phyloP scores from a whole-genome alignment of 2,888 invertebrate species.

The Alitta virens region DNA sequence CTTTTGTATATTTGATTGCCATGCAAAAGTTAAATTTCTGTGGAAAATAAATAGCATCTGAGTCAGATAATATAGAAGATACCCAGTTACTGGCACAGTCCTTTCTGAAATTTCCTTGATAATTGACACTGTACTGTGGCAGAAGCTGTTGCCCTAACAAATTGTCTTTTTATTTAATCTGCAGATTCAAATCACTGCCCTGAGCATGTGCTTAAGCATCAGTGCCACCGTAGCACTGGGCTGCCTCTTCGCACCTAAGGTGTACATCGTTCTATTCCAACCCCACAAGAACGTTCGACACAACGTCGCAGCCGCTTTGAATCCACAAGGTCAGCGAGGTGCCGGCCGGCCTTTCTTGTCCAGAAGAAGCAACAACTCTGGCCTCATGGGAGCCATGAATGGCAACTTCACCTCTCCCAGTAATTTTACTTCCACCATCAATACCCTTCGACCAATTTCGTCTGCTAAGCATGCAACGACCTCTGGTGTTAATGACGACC shows the following conservation, averaged over 20 bases:
- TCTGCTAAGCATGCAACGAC: not conserved
- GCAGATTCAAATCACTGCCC: slow-evolving; percentile 71
- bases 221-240: slow-evolving; percentile 70
- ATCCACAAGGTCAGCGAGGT: slow-evolving; percentile 12
- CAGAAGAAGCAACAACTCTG: slow-evolving; percentile 11
- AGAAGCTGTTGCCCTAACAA: too few relatives aligned
- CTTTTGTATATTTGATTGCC: too few relatives aligned
- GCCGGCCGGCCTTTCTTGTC: slow-evolving; percentile 14
- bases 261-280: slow-evolving; percentile 72
- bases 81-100: too few relatives aligned
- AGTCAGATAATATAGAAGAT: too few relatives aligned
- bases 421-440: slow-evolving; percentile 6
- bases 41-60: too few relatives aligned
- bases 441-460: not conserved
- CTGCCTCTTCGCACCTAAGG: slow-evolving; percentile 71
- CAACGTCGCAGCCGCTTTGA: slow-evolving; percentile 39
- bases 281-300: slow-evolving; percentile 73
- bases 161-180: not conserved
- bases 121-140: too few relatives aligned
- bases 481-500: not conserved
- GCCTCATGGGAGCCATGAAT: slow-evolving; percentile 28
- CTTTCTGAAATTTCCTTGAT: too few relatives aligned
- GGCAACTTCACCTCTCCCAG: slow-evolving; percentile 28
- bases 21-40: too few relatives aligned
- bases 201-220: slow-evolving; percentile 70